Evolutionary conservation across 2,113 vertebrate species (phyloP), one percentile per base, ranked within the genome.

Genomic region (Eulemur rufifrons): DNA sequence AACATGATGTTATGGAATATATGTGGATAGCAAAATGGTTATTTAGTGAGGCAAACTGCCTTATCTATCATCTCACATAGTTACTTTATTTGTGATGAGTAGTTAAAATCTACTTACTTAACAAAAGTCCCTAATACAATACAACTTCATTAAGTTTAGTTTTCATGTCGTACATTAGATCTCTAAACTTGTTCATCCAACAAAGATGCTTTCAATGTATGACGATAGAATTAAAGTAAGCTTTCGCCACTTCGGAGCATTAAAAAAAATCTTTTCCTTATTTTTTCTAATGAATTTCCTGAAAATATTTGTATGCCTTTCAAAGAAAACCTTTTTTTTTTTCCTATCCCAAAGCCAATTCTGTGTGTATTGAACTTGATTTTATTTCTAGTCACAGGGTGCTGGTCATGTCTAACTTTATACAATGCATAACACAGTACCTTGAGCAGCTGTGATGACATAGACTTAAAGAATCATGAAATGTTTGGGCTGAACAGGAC

Each of bases 211-310:
- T 76, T 76, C 73, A 47, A n/a, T 45, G 1, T 8, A n/a, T 71
- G 6, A 81, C 23, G 3, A 29, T 78, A 39, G 17, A 90, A 71
- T 86, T 47, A 77, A 74, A 73, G 45, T 73, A 61, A 86, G 2
- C 20, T 81, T 63, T 76, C 5, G 37, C 89, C n/a, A 94, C 9
- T 74, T 93, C 8, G 82, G 83, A 1, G 89, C 6, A 13, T 47
- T 42, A 83, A 83, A 39, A 34, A 93, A 78, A 61, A 34, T 47
- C 45, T 27, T 68, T 86, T 95, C 15, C 61, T 66, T 69, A 52
- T 74, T 86, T 90, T 95, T 47, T 50, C 80, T 68, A 63, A 93
- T 34, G 29, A 85, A 88, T 86, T 47, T 82, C 59, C 14, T 81
- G 50, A 88, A 93, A 90, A 82, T 84, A 92, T 34, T 54, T 50